Conservation (phyloP, 2,888 invertebrate species). For the Drosophila bunnanda region DNA sequence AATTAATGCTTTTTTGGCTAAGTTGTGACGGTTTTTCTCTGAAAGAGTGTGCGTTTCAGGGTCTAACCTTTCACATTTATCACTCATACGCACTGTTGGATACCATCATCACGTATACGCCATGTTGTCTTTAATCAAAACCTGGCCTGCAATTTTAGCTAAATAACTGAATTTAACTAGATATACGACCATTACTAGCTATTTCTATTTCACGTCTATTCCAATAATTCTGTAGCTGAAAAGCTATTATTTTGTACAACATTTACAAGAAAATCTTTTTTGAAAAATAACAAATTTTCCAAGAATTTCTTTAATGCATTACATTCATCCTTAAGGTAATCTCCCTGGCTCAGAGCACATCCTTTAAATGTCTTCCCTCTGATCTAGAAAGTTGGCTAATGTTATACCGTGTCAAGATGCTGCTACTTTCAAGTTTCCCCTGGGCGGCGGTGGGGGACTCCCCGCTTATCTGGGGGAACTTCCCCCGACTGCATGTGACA, state of each 20-base stretch:
- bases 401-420: conserved; percentile 33
- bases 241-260: too few species aligned
- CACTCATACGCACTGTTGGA: not conserved
- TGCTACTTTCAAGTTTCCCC: conserved; percentile 22
- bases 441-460: not conserved
- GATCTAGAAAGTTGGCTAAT: conserved; percentile 23
- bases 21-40: too few species aligned
- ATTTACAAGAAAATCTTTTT: not conserved
- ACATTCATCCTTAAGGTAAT: not conserved
- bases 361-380: conserved; percentile 15
- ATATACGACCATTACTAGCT: too few species aligned
- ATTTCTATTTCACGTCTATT: too few species aligned
- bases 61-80: too few species aligned
- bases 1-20: too few species aligned
- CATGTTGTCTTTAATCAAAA: not conserved
- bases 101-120: not conserved
- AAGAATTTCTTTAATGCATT: not conserved
- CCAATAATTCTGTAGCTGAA: too few species aligned
- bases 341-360: conserved; percentile 2
- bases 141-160: not conserved
- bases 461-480: conserved; percentile 11
- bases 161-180: not conserved
- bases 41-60: too few species aligned
- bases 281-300: not conserved
- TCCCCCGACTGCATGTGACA: conserved; percentile 43